Conservation (phyloP, 2,888 invertebrate species). For the Nomada hirtipes region DNA sequence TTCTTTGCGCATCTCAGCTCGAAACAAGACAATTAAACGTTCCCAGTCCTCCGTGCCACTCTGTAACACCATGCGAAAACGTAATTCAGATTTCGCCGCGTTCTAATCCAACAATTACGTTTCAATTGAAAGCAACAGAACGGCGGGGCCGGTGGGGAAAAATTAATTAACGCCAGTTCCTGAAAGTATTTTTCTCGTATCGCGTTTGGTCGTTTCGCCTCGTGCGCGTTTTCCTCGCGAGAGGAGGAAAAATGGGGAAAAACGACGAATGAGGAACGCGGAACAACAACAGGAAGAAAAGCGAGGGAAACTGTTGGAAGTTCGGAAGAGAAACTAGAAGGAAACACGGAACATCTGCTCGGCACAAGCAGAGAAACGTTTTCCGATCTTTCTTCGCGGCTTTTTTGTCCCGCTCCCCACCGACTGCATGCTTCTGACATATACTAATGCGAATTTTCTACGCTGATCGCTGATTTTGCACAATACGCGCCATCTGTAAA, state of each 20-base stretch:
- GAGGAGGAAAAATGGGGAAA: not conserved
- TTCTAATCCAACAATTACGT: not conserved
- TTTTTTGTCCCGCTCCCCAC: conserved; percentile 13
- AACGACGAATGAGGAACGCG: not conserved
- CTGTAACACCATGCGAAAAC: not conserved
- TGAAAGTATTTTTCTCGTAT: not conserved
- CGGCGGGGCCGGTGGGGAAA: not conserved
- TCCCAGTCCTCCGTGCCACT: not conserved
- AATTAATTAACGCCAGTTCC: conserved; percentile 30
- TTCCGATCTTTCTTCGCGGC: conserved; percentile 30
- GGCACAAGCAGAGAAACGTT: conserved; percentile 47
- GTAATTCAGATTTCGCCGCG: conserved; percentile 1
- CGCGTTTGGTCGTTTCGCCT: not conserved
- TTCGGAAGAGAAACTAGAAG: conserved; percentile 42
- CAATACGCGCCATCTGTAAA: conserved; percentile 23
- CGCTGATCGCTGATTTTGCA: conserved; percentile 18
- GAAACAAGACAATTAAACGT: not conserved
- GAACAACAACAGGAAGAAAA: not conserved
- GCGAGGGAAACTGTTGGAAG: conserved; percentile 24
- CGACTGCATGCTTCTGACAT: conserved; percentile 57
- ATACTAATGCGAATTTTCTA: conserved; percentile 61
- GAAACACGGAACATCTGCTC: conserved; percentile 59
- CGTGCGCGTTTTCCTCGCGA: not conserved
- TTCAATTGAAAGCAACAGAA: conserved; percentile 17
- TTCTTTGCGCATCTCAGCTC: not conserved